Evolutionary conservation across 2,113 vertebrate genomes (phyloP).

Genomic region (Australoheros scitulus): DNA sequence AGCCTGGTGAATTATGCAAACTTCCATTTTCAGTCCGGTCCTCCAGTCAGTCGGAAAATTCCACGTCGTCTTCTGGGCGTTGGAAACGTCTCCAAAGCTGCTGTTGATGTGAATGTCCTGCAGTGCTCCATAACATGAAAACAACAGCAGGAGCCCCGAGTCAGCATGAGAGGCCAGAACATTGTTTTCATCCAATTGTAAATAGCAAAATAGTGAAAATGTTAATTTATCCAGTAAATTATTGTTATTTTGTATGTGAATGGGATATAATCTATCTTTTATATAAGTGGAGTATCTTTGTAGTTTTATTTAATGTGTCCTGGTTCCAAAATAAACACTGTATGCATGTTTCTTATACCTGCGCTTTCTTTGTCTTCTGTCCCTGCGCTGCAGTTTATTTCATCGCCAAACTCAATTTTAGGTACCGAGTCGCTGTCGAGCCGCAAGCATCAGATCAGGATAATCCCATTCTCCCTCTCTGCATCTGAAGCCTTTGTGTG

Average conservation of each 20-base stretch:
- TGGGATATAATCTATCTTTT: slow-evolving; percentile 86
- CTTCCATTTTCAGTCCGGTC: slow-evolving; percentile 41
- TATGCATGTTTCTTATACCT: slow-evolving; percentile 82
- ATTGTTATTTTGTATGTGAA: slow-evolving; percentile 85
- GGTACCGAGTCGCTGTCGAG: background rate
- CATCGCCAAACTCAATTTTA: background rate
- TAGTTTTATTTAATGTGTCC: slow-evolving; percentile 86
- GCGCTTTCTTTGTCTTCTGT: slow-evolving; percentile 29
- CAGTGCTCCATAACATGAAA: slow-evolving; percentile 39
- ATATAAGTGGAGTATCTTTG: slow-evolving; percentile 83
- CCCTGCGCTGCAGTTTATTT: background rate
- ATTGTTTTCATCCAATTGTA: slow-evolving; percentile 79
- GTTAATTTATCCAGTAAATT: slow-evolving; percentile 89
- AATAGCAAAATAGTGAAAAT: slow-evolving; percentile 79
- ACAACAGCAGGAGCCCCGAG: slow-evolving; percentile 35
- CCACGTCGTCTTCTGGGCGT: slow-evolving; percentile 27
- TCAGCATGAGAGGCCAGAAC: slow-evolving; percentile 33
- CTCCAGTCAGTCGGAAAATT: slow-evolving; percentile 41
- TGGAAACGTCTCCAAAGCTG: slow-evolving; percentile 37
- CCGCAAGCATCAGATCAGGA: slow-evolving; percentile 11
- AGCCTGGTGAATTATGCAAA: slow-evolving; percentile 71
- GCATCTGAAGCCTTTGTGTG: background rate
- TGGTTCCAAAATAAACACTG: slow-evolving; percentile 83
- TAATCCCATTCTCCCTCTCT: slow-evolving; percentile 15
- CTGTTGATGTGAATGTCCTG: slow-evolving; percentile 43